These are phyloP conservation scores for Catharus bicknelli DNA, from an alignment of 2,113 vertebrate genomes.

Conservation along the genomic window DNA sequence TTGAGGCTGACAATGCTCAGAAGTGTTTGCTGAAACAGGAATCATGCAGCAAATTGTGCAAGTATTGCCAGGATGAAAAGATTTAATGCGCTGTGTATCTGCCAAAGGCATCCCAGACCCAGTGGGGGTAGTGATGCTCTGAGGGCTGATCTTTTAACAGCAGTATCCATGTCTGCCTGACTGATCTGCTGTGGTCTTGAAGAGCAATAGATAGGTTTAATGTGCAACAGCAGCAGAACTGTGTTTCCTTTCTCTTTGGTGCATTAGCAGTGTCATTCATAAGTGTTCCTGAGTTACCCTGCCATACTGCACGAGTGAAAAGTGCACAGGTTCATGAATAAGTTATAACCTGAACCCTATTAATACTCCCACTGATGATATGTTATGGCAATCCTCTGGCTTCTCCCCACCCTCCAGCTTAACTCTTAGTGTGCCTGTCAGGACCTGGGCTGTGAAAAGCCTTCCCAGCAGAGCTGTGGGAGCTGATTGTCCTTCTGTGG, in stretches of 20 bases:
- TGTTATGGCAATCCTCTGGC: constrained; percentile 22
- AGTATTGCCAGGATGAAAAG: neutral
- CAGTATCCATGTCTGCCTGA: constrained; percentile 32
- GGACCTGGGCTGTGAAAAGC: neutral
- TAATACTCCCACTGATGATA: constrained; percentile 60
- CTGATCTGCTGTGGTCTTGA: constrained; percentile 25
- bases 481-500: neutral
- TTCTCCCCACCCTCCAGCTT: neutral
- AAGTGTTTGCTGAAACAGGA: neutral
- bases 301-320: constrained; percentile 14
- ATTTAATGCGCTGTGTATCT: neutral
- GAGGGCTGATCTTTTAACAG: neutral
- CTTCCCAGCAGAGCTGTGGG: neutral
- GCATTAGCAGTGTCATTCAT: constrained; percentile 35
- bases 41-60: neutral
- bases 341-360: constrained; percentile 59
- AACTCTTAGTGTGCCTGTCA: constrained; percentile 28
- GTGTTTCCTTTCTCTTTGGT: constrained; percentile 28
- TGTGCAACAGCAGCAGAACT: constrained; percentile 13
- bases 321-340: constrained; percentile 64
- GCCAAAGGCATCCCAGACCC: neutral
- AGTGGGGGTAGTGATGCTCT: neutral
- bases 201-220: constrained; percentile 23
- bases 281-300: constrained; percentile 42
- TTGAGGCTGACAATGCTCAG: neutral